phyloP scores from a whole-genome alignment of 2,113 vertebrate genomes.

The Chinchilla lanigera region DNA sequence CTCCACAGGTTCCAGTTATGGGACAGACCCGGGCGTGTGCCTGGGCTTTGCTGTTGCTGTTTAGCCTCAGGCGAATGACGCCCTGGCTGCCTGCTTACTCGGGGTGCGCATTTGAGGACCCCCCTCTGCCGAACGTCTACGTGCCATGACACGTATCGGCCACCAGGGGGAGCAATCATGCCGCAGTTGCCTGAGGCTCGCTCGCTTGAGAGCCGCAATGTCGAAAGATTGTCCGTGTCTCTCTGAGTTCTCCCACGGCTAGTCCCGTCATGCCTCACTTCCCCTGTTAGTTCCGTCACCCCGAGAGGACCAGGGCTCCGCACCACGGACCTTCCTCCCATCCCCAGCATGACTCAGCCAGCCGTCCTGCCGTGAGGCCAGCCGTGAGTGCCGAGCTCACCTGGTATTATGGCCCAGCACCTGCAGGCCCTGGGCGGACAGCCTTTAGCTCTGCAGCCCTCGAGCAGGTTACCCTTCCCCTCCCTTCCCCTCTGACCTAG shows the following conservation, averaged over 20 bases:
- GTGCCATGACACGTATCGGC: background rate
- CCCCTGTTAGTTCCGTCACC: background rate
- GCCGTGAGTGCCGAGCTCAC: background rate
- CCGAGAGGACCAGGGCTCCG: background rate
- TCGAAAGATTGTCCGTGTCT: fast-evolving
- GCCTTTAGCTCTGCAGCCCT: background rate
- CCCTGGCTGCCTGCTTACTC: fast-evolving
- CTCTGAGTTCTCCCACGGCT: fast-evolving
- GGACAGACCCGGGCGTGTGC: background rate
- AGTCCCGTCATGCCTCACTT: background rate
- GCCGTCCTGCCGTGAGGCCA: too few species aligned
- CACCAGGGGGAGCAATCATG: slow-evolving; percentile 42
- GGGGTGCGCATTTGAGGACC: too few species aligned
- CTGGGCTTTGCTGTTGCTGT: background rate
- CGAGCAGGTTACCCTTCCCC: too few species aligned
- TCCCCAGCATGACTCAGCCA: background rate
- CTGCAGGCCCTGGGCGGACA: background rate
- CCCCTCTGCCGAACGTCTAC: background rate
- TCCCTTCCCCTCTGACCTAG: too few species aligned
- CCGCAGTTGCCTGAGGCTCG: background rate
- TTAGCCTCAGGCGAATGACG: background rate
- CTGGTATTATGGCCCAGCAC: background rate
- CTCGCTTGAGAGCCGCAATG: fast-evolving
- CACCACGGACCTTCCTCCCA: fast-evolving
- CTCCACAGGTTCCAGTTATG: background rate